phyloP scores from a whole-genome alignment of 2,888 invertebrate genomes.

The Amblyjoppa proteus region DNA sequence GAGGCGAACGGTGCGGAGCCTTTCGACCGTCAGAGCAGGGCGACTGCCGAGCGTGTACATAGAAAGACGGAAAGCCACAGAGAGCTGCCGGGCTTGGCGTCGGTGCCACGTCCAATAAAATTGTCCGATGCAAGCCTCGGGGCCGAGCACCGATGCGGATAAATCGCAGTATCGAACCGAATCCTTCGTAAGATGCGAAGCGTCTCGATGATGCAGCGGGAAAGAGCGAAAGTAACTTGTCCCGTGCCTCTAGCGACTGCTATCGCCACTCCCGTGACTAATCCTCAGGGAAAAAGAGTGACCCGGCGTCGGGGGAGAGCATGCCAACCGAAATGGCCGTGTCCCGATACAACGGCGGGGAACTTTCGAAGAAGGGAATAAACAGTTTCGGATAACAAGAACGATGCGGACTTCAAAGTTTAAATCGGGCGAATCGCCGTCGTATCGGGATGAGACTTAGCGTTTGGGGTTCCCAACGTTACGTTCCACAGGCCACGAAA shows the following conservation, averaged over 20 bases:
- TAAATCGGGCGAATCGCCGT: constrained; percentile 5
- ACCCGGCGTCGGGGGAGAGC: constrained; percentile 4
- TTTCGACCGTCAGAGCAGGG: not conserved
- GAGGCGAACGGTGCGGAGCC: constrained; percentile 13
- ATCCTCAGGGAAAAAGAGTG: constrained; percentile 15
- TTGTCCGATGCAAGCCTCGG: constrained; percentile 74
- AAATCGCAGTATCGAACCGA: constrained; percentile 78
- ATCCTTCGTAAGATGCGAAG: constrained; percentile 71
- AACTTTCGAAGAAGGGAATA: constrained; percentile 27
- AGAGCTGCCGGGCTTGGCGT: constrained; percentile 60
- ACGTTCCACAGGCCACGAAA: not conserved
- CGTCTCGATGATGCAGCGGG: constrained; percentile 1
- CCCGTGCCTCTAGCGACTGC: constrained; percentile 11
- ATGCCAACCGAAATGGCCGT: not conserved
- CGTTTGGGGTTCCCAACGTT: not conserved
- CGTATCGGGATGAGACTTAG: not conserved
- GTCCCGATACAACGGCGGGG: not conserved
- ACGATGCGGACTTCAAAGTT: constrained; percentile 6
- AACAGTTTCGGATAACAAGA: constrained; percentile 36
- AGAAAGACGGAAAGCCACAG: constrained; percentile 27
- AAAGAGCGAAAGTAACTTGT: constrained; percentile 12
- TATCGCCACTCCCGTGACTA: constrained; percentile 44
- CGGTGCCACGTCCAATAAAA: constrained; percentile 81
- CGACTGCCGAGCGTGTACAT: constrained; percentile 11
- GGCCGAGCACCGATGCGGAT: constrained; percentile 75